Conservation (phyloP, 2,797 vertebrate genomes). For the Hyperoplus immaculatus region DNA sequence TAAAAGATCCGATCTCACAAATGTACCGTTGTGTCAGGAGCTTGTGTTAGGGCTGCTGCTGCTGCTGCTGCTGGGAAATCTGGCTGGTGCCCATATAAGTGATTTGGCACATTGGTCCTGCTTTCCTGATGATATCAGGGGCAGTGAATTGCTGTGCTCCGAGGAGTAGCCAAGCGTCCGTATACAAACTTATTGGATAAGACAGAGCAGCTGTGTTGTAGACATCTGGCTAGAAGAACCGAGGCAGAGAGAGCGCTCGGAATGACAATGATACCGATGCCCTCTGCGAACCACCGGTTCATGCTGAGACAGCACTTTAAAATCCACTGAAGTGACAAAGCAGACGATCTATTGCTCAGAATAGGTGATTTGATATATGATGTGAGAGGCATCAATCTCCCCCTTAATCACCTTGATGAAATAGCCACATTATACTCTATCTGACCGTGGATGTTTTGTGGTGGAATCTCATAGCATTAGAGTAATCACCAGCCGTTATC, state of each 20-base stretch:
- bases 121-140: conserved; percentile 61
- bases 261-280: conserved; percentile 78
- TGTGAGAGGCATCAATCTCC: conserved; percentile 33
- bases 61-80: conserved; percentile 41
- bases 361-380: conserved; percentile 44
- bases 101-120: conserved; percentile 56
- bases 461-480: background rate
- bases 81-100: conserved; percentile 42
- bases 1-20: conserved; percentile 55
- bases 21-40: conserved; percentile 46
- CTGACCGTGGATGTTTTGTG: conserved; percentile 1
- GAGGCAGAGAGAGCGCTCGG: conserved; percentile 54
- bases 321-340: conserved; percentile 61
- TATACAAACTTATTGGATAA: conserved; percentile 60
- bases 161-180: conserved; percentile 57
- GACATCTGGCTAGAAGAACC: conserved; percentile 68
- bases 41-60: conserved; percentile 34
- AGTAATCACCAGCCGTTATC: background rate
- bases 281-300: conserved; percentile 66
- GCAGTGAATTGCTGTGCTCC: conserved; percentile 44
- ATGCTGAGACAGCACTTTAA: conserved; percentile 75
- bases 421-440: background rate
- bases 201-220: conserved; percentile 59
- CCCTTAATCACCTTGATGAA: conserved; percentile 19
- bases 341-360: conserved; percentile 46